Percentiles rank a stretch among this genome's conserved stretches.
Evolutionary conservation across 2,113 vertebrate species (phyloP).

Genomic region (Mandrillus leucophaeus): DNA sequence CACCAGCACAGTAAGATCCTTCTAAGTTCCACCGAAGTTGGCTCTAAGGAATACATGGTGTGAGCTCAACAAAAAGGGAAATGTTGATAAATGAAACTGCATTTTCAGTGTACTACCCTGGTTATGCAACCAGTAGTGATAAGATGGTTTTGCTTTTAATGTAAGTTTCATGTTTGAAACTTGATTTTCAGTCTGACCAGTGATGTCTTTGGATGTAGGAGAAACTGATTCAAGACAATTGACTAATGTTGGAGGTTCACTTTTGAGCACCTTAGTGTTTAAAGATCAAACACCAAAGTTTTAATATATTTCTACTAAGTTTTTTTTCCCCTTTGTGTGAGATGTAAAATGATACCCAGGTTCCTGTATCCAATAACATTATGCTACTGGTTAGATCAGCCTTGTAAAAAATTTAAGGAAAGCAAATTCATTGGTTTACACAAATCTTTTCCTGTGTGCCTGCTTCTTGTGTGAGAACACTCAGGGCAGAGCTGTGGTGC

Average conservation of each 20-base stretch:
- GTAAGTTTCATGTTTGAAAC: rapidly evolving
- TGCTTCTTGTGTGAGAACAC: too few relatives aligned
- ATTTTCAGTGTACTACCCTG: rapidly evolving
- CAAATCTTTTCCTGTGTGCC: neutral
- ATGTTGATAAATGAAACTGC: neutral
- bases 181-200: neutral
- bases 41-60: neutral
- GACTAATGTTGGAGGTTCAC: too few relatives aligned
- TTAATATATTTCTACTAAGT: rapidly evolving
- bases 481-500: neutral
- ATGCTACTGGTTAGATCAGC: neutral
- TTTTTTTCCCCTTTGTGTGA: neutral
- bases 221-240: neutral
- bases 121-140: rapidly evolving
- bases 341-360: rapidly evolving
- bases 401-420: neutral
- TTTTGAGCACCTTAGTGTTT: too few relatives aligned
- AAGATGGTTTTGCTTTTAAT: neutral
- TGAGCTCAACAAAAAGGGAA: neutral
- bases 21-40: rapidly evolving
- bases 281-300: neutral
- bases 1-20: rapidly evolving
- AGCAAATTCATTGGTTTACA: neutral
- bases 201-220: neutral
- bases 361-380: rapidly evolving